Conservation (phyloP, 2,113 vertebrate genomes). For the Gnathonemus longibarbis region DNA sequence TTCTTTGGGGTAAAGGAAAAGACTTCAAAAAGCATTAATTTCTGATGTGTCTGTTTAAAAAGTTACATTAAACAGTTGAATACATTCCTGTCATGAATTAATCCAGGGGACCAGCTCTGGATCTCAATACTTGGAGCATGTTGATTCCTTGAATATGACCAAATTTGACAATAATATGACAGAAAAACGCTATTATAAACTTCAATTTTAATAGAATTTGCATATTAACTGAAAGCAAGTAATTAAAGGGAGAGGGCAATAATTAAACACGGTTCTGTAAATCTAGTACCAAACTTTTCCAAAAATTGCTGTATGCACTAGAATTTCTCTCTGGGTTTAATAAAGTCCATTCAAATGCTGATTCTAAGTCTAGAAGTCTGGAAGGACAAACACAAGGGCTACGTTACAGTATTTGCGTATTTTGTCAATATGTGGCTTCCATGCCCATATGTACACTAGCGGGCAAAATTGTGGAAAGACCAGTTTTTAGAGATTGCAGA, state of each 20-base stretch:
- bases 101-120: neutral
- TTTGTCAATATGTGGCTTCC: neutral
- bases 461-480: neutral
- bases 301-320: neutral
- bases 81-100: neutral
- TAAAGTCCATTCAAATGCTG: neutral
- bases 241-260: neutral
- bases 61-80: neutral
- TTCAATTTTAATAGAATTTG: neutral
- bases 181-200: neutral
- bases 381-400: neutral
- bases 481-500: neutral
- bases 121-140: neutral
- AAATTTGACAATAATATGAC: neutral
- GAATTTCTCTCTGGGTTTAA: neutral
- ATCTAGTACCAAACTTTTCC: neutral
- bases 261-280: neutral
- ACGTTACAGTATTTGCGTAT: neutral
- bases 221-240: neutral
- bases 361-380: neutral
- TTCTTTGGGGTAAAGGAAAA: constrained; percentile 40
- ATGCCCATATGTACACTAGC: neutral
- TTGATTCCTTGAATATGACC: neutral
- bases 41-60: neutral
- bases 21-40: constrained; percentile 35